Evolutionary conservation across 2,113 vertebrate species (phyloP), one percentile per base, ranked within the genome.

Genomic region (Cavia aperea): DNA sequence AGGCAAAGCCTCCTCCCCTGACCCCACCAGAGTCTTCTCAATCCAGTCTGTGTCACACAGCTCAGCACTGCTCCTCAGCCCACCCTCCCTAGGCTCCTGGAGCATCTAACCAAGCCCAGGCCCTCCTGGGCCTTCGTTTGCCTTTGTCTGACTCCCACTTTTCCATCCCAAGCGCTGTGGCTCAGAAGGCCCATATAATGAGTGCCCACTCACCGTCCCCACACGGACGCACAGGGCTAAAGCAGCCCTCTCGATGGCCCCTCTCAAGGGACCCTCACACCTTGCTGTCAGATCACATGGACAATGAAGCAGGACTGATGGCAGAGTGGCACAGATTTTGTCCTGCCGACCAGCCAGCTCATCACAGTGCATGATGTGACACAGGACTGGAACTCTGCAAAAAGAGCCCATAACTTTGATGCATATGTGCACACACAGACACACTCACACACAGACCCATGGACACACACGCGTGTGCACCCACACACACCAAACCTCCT

Each of bases 301-400:
- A 70, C 18, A 2, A 7, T 46, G 4, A 3, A 46, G 23, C 10
- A 43, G 36, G 11, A 70, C 18, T 11, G 7, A 18, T 1, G 1
- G 19, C 65, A 54, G 49, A 51, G 43, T 8, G n/a, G 21, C 68
- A 49, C 1, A 58, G 18, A 49, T 33, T 1, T 3, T 2, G 2
- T 21, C 66, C 29, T 8, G 65, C 54, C 12, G 16, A 56, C 29
- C 12, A 54, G 29, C 36, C 51, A 72, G 26, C 29, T 84, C 15
- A 13, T 39, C 49, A 36, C 49, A 1, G 19, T 36, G 13, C 3
- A 39, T 18, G n/a, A 39, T 43, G 29, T 15, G 29, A 12, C 26
- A 3, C 14, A 5, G 43, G 33, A n/a, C 51, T 73, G 56, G 43
- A 23, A 56, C 21, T 24, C 29, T 51, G 43, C 1, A 16, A 1